phyloP scores from a whole-genome alignment of 2,113 vertebrate species.

The Silurus meridionalis region DNA sequence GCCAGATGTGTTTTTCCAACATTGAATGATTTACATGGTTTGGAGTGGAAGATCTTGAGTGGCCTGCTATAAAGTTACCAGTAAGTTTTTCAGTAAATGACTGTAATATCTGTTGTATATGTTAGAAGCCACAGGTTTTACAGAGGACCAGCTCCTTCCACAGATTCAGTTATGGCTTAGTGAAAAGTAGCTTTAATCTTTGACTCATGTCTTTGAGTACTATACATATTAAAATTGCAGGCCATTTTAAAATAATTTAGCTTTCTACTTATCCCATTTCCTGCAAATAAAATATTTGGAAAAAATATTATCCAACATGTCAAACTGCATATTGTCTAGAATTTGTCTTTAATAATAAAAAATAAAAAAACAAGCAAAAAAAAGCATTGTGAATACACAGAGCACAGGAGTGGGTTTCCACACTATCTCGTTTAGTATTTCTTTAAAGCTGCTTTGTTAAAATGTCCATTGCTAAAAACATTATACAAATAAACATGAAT shows the following conservation, averaged over 20 bases:
- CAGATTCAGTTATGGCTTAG: constrained; percentile 3
- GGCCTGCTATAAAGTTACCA: too few relatives aligned
- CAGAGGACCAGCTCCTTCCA: not conserved
- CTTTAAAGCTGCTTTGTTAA: too few relatives aligned
- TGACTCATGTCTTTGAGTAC: not conserved
- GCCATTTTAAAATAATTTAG: constrained; percentile 13
- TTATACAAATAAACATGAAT: not conserved
- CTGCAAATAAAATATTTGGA: not conserved
- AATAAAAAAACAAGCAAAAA: too few relatives aligned
- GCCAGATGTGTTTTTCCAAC: too few relatives aligned
- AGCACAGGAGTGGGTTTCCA: not conserved
- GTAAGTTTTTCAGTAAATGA: not conserved
- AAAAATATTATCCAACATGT: constrained; percentile 12
- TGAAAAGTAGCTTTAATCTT: not conserved
- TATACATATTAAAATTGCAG: not conserved
- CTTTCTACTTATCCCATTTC: constrained; percentile 8
- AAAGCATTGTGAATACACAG: not conserved
- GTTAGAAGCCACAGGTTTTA: not conserved
- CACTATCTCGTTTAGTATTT: not conserved
- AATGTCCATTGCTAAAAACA: too few relatives aligned
- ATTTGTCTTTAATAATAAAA: too few relatives aligned
- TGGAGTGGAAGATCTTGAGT: too few relatives aligned
- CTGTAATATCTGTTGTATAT: not conserved
- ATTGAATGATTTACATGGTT: too few relatives aligned
- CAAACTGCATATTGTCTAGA: not conserved